Conservation (phyloP, 1,140 invertebrate species). For the Camponotus pennsylvanicus region DNA sequence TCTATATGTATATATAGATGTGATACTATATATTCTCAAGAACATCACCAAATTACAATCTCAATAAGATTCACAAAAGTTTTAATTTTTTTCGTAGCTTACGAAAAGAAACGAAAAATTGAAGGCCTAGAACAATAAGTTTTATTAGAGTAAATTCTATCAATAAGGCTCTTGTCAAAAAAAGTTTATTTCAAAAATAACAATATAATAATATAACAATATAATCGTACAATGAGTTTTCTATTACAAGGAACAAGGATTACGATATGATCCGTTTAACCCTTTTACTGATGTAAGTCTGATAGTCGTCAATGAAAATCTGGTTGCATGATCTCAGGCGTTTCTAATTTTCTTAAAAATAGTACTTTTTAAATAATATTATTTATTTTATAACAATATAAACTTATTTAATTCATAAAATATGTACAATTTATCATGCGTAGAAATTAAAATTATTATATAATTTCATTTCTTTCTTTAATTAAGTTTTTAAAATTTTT, state of each 20-base stretch:
- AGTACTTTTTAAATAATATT: neutral
- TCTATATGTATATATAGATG: no score
- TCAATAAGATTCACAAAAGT: neutral
- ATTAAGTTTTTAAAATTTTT: no score
- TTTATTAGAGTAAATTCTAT: neutral
- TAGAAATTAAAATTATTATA: neutral
- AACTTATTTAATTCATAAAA: no score
- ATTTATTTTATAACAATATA: neutral
- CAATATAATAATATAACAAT: slow-evolving; percentile 14
- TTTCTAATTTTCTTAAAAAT: neutral
- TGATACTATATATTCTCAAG: neutral
- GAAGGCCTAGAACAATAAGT: neutral
- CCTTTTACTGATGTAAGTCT: slow-evolving; percentile 60
- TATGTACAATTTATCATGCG: neutral
- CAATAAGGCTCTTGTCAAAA: neutral
- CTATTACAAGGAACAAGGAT: slow-evolving; percentile 71
- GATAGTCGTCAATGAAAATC: slow-evolving; percentile 70
- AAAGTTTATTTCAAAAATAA: neutral
- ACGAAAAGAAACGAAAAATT: neutral
- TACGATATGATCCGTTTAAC: slow-evolving; percentile 73
- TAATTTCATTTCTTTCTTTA: neutral
- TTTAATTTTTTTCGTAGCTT: neutral
- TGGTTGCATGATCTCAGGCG: slow-evolving; percentile 77
- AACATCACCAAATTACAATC: neutral
- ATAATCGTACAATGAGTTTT: slow-evolving; percentile 71